These are phyloP conservation scores for Disparrhopalites patrizii DNA, from an alignment of 2,888 invertebrate genomes.

Conservation along the genomic window DNA sequence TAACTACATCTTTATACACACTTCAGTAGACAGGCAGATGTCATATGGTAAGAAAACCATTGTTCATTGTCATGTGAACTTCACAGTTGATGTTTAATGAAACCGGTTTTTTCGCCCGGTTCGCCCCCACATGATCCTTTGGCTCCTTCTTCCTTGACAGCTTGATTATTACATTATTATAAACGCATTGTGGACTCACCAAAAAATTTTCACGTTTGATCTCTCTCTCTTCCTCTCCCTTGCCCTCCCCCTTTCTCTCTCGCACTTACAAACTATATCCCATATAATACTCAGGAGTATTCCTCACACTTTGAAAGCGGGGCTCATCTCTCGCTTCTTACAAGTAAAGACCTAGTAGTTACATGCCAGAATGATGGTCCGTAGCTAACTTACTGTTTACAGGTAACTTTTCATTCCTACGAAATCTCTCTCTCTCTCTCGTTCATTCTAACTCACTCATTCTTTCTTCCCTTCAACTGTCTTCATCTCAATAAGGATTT, in stretches of 20 bases:
- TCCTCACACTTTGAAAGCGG: too few relatives aligned
- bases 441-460: too few relatives aligned
- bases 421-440: too few relatives aligned
- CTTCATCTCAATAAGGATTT: too few relatives aligned
- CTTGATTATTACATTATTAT: slow-evolving; percentile 40
- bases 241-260: slow-evolving; percentile 17
- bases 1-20: slow-evolving; percentile 44
- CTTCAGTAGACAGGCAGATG: slow-evolving; percentile 45
- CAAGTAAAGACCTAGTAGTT: too few relatives aligned
- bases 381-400: too few relatives aligned
- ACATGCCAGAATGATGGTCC: too few relatives aligned
- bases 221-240: neutral
- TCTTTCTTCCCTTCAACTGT: too few relatives aligned
- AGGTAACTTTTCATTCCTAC: too few relatives aligned
- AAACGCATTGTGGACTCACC: slow-evolving; percentile 25
- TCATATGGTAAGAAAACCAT: slow-evolving; percentile 37
- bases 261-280: neutral
- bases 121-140: slow-evolving; percentile 40
- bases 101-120: slow-evolving; percentile 44
- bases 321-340: too few relatives aligned
- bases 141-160: slow-evolving; percentile 32
- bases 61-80: slow-evolving; percentile 41
- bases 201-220: slow-evolving; percentile 9
- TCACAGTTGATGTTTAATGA: slow-evolving; percentile 27
- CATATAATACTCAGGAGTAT: too few relatives aligned